These are phyloP conservation scores for Amphipyra berbera DNA, from an alignment of 2,888 invertebrate species.

Conservation along the genomic window DNA sequence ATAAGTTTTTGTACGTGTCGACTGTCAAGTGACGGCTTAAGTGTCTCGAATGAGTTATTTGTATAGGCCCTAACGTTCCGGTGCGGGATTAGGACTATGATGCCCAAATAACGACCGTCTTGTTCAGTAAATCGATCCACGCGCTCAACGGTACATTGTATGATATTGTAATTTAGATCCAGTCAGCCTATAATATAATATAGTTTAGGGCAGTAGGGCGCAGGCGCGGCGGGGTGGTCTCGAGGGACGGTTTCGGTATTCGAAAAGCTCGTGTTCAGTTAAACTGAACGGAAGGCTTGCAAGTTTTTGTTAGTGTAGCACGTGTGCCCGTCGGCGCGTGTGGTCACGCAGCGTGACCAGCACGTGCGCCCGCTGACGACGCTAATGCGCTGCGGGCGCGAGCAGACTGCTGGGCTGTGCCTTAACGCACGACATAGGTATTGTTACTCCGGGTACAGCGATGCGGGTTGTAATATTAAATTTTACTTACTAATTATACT, in stretches of 20 bases:
- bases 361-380: conserved; percentile 19
- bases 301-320: not conserved
- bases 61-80: conserved; percentile 78
- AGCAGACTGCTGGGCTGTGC: conserved; percentile 4
- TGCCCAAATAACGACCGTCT: conserved; percentile 67
- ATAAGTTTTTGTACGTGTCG: conserved; percentile 78
- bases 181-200: no score
- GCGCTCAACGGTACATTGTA: no score
- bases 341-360: conserved; percentile 20
- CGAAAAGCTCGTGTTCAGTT: no score
- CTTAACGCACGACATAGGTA: not conserved
- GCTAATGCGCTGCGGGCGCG: conserved; percentile 8
- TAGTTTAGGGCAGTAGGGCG: no score
- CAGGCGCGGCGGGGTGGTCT: not conserved
- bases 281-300: no score
- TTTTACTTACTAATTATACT: not conserved
- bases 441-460: not conserved
- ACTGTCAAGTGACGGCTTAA: conserved; percentile 83
- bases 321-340: conserved; percentile 2
- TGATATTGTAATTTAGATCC: not conserved
- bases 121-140: conserved; percentile 5
- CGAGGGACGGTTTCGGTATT: no score
- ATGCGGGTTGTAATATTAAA: conserved; percentile 25
- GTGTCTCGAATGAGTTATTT: conserved; percentile 85
- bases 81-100: conserved; percentile 64